These are phyloP conservation scores for Melipona bicolor DNA, from an alignment of 2,888 invertebrate species.

Conservation along the genomic window DNA sequence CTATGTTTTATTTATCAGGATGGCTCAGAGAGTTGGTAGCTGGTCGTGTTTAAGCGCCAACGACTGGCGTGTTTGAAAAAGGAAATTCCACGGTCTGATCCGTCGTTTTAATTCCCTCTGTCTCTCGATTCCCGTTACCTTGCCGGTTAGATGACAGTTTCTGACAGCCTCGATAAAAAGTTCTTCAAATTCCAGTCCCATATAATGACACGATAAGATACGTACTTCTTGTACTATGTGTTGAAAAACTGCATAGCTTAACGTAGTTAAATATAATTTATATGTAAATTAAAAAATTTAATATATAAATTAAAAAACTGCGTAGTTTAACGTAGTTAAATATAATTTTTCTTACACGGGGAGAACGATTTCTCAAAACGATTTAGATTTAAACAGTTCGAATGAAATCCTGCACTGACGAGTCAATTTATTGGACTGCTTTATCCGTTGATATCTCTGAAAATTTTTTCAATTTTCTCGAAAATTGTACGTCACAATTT, in stretches of 20 bases:
- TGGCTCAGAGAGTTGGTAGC: slow-evolving; percentile 33
- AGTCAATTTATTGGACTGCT: too few relatives aligned
- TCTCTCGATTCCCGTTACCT: slow-evolving; percentile 60
- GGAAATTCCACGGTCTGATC: slow-evolving; percentile 11
- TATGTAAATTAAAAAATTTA: too few relatives aligned
- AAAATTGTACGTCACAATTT: too few relatives aligned
- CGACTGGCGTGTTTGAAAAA: slow-evolving; percentile 10
- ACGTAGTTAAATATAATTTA: too few relatives aligned
- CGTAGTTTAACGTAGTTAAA: too few relatives aligned
- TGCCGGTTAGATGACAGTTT: slow-evolving; percentile 61
- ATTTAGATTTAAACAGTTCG: too few relatives aligned
- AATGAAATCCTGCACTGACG: too few relatives aligned
- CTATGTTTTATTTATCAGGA: slow-evolving; percentile 62
- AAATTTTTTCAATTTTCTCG: neutral
- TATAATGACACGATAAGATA: neutral
- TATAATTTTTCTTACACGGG: too few relatives aligned
- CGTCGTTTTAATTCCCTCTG: slow-evolving; percentile 21
- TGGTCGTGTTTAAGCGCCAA: slow-evolving; percentile 47
- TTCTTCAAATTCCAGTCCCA: neutral
- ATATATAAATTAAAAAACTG: too few relatives aligned
- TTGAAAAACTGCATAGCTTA: too few relatives aligned
- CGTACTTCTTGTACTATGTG: neutral
- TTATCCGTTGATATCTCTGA: neutral
- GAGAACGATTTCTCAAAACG: too few relatives aligned
- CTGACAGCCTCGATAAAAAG: slow-evolving; percentile 38